Conservation (phyloP, 2,888 invertebrate genomes). For the Apocheima hispidaria region DNA sequence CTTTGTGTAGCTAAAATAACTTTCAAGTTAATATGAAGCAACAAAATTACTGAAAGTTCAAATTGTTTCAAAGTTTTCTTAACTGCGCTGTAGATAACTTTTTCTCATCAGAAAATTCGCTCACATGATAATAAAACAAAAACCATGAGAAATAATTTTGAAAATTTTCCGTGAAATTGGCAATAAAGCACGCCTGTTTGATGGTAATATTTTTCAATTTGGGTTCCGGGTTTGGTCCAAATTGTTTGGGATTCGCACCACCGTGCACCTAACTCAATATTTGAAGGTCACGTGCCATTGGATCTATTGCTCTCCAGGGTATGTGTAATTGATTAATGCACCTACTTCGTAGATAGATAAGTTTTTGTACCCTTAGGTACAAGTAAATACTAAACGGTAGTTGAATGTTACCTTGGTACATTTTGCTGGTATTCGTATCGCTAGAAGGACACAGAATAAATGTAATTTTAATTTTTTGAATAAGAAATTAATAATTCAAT, state of each 20-base stretch:
- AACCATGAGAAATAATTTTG: conserved; percentile 29
- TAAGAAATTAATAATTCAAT: too few relatives aligned
- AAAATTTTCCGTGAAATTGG: conserved; percentile 30
- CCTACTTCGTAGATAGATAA: conserved; percentile 9
- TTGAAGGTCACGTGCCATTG: conserved; percentile 68
- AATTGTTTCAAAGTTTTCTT: conserved; percentile 55
- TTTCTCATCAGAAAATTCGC: conserved; percentile 44
- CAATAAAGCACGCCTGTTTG: conserved; percentile 40
- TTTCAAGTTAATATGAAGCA: conserved; percentile 47
- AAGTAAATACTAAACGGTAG: not conserved
- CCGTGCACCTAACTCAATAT: conserved; percentile 62
- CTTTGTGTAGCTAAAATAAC: conserved; percentile 54
- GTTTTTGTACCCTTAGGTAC: conserved; percentile 9
- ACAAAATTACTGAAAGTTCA: conserved; percentile 57
- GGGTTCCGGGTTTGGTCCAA: conserved; percentile 52
- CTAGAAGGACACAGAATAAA: too few relatives aligned
- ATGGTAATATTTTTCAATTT: conserved; percentile 56
- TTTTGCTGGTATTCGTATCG: too few relatives aligned
- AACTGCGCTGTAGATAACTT: conserved; percentile 45
- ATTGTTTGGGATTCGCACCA: conserved; percentile 50
- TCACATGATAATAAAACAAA: conserved; percentile 36
- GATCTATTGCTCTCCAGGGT: conserved; percentile 67
- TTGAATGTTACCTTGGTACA: too few relatives aligned
- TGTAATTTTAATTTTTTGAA: too few relatives aligned
- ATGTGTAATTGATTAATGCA: conserved; percentile 51